Evolutionary conservation across 2,888 invertebrate species (phyloP).

Genomic region (Apoderus coryli): DNA sequence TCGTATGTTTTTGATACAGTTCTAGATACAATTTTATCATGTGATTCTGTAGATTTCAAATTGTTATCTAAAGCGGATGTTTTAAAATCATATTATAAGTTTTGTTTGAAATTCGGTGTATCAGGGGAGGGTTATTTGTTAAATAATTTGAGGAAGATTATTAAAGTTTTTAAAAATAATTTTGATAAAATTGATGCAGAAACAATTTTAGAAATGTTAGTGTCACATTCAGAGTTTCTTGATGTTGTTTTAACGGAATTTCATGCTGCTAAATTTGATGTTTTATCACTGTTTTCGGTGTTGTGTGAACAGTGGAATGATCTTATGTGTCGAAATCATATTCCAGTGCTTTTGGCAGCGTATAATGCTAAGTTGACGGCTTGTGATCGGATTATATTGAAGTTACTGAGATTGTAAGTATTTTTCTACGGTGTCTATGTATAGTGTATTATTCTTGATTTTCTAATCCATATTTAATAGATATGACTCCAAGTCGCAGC

Average conservation of each 20-base stretch:
- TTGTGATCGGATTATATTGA: conserved; percentile 55
- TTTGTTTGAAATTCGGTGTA: conserved; percentile 50
- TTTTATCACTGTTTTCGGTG: conserved; percentile 48
- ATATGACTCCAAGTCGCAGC: conserved; percentile 24
- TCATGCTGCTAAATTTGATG: conserved; percentile 25
- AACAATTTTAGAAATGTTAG: conserved; percentile 56
- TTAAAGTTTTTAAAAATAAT: conserved; percentile 36
- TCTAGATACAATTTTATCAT: conserved; percentile 15
- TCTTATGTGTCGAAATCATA: conserved; percentile 50
- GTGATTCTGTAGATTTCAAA: conserved; percentile 13
- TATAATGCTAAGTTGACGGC: conserved; percentile 58
- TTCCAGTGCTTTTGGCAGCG: conserved; percentile 62
- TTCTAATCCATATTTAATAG: too few species aligned
- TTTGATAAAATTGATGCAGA: conserved; percentile 36
- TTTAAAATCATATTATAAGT: conserved; percentile 49
- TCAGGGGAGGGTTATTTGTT: conserved; percentile 21
- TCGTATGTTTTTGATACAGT: conserved; percentile 17
- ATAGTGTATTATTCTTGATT: too few species aligned
- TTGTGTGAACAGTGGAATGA: conserved; percentile 48
- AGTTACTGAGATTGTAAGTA: conserved; percentile 52
- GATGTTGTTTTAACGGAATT: conserved; percentile 51
- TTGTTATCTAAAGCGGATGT: conserved; percentile 30
- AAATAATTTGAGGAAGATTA: conserved; percentile 40
- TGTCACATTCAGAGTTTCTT: conserved; percentile 63
- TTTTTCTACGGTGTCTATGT: conserved; percentile 19